These are phyloP conservation scores for Hedya salicella DNA, from an alignment of 2,888 invertebrate species.

Conservation along the genomic window DNA sequence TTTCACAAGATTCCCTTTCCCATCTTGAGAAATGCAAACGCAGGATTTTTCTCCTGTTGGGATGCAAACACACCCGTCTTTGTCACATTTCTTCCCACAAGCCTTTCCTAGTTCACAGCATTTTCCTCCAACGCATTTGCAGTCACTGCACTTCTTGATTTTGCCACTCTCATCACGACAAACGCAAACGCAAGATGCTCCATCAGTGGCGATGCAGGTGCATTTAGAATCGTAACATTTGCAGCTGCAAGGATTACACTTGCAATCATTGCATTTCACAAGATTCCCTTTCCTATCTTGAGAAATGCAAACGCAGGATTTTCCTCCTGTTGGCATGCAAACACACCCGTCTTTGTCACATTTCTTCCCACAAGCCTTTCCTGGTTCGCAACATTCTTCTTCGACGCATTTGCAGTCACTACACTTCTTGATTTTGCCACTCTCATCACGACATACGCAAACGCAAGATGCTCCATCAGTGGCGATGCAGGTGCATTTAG, in stretches of 20 bases:
- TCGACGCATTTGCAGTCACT: slow-evolving; percentile 49
- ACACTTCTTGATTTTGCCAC: slow-evolving; percentile 45
- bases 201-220: background rate
- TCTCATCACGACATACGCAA: slow-evolving; percentile 53
- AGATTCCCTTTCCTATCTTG: slow-evolving; percentile 47
- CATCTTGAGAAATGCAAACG: slow-evolving; percentile 26
- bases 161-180: slow-evolving; percentile 51
- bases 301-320: slow-evolving; percentile 54
- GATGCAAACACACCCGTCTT: slow-evolving; percentile 50
- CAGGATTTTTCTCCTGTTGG: slow-evolving; percentile 44
- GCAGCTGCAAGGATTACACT: slow-evolving; percentile 45
- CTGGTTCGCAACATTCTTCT: slow-evolving; percentile 7
- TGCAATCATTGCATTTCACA: slow-evolving; percentile 51
- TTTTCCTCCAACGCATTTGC: slow-evolving; percentile 45
- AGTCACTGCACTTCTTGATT: slow-evolving; percentile 53
- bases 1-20: too few relatives aligned
- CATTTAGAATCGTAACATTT: slow-evolving; percentile 45
- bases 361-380: slow-evolving; percentile 41
- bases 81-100: slow-evolving; percentile 51
- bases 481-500: slow-evolving; percentile 52
- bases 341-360: slow-evolving; percentile 55
- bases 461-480: slow-evolving; percentile 52
- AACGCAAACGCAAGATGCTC: slow-evolving; percentile 47
- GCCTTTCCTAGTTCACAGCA: slow-evolving; percentile 16
- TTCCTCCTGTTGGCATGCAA: slow-evolving; percentile 51